Evolutionary conservation across 2,797 vertebrate genomes (phyloP).

Genomic region (Sciurus vulgaris): DNA sequence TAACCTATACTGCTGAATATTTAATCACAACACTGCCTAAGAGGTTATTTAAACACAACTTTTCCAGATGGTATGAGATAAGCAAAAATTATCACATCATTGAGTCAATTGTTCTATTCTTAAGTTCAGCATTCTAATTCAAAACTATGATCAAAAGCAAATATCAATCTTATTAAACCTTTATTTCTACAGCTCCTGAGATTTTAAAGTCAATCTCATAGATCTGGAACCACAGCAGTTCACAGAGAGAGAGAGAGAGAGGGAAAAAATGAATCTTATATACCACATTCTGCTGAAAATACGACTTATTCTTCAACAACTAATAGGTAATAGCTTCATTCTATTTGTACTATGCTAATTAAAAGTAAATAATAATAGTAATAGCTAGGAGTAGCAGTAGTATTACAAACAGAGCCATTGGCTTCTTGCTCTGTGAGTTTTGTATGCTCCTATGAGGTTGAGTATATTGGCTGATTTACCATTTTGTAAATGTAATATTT

Average conservation of each 20-base stretch:
- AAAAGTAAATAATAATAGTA: background rate
- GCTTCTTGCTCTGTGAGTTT: background rate
- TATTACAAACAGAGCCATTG: background rate
- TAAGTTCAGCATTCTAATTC: slow-evolving; percentile 15
- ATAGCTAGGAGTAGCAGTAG: background rate
- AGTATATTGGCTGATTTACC: background rate
- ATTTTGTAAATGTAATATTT: background rate
- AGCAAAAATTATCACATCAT: slow-evolving; percentile 38
- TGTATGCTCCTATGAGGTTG: fast-evolving
- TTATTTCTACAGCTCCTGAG: background rate
- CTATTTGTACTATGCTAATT: background rate
- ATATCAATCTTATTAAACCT: background rate
- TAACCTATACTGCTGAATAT: slow-evolving; percentile 38
- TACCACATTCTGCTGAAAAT: background rate
- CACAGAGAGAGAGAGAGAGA: background rate
- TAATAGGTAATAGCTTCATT: background rate
- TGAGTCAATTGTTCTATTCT: slow-evolving; percentile 31
- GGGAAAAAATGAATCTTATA: background rate
- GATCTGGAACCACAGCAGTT: background rate
- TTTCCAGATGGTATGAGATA: background rate
- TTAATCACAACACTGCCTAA: slow-evolving; percentile 42
- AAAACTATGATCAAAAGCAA: slow-evolving; percentile 58
- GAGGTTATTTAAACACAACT: slow-evolving; percentile 54
- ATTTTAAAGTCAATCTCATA: background rate
- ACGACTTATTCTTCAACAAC: background rate